phyloP scores from a whole-genome alignment of 1,140 invertebrate genomes.

The Drosophila auraria region DNA sequence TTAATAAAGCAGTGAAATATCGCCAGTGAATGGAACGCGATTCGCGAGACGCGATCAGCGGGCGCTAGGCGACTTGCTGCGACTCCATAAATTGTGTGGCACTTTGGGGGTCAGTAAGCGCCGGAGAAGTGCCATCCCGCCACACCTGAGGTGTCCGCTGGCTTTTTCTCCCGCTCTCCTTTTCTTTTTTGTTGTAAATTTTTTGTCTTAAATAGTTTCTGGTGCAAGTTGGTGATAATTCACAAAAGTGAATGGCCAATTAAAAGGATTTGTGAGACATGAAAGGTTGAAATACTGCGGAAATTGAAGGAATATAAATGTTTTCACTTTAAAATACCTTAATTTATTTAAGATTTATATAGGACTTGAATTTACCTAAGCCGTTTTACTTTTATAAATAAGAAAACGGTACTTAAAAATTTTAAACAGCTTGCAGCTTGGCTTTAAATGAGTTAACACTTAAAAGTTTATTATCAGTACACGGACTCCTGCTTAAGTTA shows the following conservation, averaged over 20 bases:
- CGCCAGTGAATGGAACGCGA: conserved; percentile 57
- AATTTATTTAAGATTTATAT: background rate
- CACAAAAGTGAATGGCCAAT: conserved; percentile 24
- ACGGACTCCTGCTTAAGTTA: background rate
- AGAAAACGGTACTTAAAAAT: background rate
- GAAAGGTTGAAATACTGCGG: background rate
- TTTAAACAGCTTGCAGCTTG: background rate
- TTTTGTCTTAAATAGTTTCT: conserved; percentile 28
- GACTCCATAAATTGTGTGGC: conserved; percentile 71
- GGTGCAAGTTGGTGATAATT: background rate
- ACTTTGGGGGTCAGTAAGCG: conserved; percentile 41
- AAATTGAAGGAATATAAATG: background rate
- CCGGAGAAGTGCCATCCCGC: conserved; percentile 56
- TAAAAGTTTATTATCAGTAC: too few species aligned
- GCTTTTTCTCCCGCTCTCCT: background rate
- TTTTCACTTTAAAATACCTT: background rate
- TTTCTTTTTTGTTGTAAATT: background rate
- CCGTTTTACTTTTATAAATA: too few species aligned
- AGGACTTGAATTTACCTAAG: background rate
- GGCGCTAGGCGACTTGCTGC: conserved; percentile 67
- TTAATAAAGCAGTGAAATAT: conserved; percentile 84
- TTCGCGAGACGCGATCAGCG: conserved; percentile 43
- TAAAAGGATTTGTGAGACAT: conserved; percentile 16
- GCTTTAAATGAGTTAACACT: too few species aligned
- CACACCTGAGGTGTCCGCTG: conserved; percentile 52